Base-by-base conservation (phyloP, 2,888 invertebrate genomes). In the Cepaea hortensis region DNA sequence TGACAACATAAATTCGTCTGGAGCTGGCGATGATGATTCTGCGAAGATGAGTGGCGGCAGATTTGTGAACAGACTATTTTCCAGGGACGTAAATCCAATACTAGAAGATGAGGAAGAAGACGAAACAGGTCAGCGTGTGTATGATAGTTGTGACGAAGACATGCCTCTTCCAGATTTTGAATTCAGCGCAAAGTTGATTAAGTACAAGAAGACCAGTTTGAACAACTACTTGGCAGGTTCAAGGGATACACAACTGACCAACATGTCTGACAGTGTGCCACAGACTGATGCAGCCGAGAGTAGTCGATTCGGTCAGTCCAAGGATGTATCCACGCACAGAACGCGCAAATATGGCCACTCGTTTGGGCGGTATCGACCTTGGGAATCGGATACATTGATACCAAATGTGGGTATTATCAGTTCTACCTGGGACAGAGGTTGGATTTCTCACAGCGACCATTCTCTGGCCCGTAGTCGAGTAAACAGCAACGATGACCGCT, bases 31-130 rank as follows among this genome's bases (percentile, higher is more conserved):
- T 62, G 35, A 62, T 18, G 62, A 13, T 3, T 62, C 13, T 35
- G 5, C 2, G 18, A 13, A 62, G 20, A 3, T 13, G 0, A 61
- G 35, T 0, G 18, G 11, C 20, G n/a, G 20, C 46, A 61, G 62
- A 3, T 46, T 80, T 4, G 18, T 84, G 3, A 62, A 20, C 3
- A 79, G 87, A 77, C 50, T 87, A 1, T 87, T 87, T 70, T 87
- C 87, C 3, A 55, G 87, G 15, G 87, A 87, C 80, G 87, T 72
- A 3, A 87, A 87, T 79, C 87, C 87, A 70, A 55, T 87, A 15
- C 46, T 77, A 55, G 82, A 86, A 15, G 76, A 76, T 6, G 48
- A 6, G 18, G 35, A 50, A 55, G 35, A 61, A 5, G 46, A 70
- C 3, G 62, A 48, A 6, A 23, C 48, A 18, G 9, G 35, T 3